Evolutionary conservation across 2,113 vertebrate genomes (phyloP).

Genomic region (Colinus virginianus): DNA sequence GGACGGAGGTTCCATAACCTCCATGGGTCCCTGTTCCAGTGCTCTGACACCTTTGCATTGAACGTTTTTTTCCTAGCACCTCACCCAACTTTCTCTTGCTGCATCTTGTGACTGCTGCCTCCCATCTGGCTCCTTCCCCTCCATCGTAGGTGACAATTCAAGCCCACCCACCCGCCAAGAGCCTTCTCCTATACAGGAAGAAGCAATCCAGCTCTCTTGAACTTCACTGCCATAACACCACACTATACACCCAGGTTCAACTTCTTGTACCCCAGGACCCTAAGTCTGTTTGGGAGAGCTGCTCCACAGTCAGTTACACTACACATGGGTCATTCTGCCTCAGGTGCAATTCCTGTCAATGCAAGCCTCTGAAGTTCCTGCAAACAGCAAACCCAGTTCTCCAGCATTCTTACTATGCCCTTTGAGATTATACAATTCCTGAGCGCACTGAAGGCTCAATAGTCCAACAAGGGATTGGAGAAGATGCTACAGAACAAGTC

Average conservation of each 20-base stretch:
- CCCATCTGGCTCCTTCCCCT: not conserved
- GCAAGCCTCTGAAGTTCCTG: not conserved
- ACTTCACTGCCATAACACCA: not conserved
- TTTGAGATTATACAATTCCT: not conserved
- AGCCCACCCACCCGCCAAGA: not conserved
- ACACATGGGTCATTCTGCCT: not conserved
- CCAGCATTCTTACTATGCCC: not conserved
- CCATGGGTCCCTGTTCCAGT: not conserved
- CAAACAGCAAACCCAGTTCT: accelerated
- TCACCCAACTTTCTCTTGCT: not conserved
- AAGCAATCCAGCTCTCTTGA: not conserved
- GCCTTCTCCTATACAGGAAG: not conserved
- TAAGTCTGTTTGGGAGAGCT: not conserved
- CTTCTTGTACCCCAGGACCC: not conserved
- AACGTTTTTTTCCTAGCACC: slow-evolving; percentile 5
- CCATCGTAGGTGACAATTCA: not conserved
- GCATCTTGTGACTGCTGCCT: not conserved
- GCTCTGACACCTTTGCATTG: not conserved
- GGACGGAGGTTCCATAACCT: not conserved
- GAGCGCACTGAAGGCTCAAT: not conserved
- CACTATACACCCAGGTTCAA: accelerated
- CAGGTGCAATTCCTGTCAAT: not conserved
- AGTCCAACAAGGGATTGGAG: not conserved
- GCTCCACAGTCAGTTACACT: not conserved
- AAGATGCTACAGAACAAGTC: not conserved